Evolutionary conservation across 37 sponge, comb jelly and placozoan genomes (phyloP).

Genomic region (Theonella swinhoei): DNA sequence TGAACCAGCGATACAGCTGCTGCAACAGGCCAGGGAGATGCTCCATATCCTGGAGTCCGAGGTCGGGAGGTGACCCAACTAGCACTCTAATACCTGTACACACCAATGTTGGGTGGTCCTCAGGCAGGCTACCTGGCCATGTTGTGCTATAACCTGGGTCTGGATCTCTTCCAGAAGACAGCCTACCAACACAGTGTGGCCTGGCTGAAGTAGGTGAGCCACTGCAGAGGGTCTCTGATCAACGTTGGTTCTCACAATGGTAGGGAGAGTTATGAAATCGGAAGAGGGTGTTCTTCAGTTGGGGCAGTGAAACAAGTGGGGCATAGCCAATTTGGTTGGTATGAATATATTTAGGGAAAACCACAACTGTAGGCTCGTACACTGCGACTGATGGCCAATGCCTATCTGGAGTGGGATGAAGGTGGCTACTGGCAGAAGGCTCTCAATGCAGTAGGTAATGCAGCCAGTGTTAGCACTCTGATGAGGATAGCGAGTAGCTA

Average conservation of each 20-base stretch:
- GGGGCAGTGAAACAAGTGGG: conserved; percentile 69
- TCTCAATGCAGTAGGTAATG: conserved; percentile 85
- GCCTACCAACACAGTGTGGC: conserved; percentile 50
- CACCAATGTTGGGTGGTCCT: conserved; percentile 4
- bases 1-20: conserved; percentile 30
- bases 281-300: conserved; percentile 43
- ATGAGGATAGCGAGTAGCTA: neutral
- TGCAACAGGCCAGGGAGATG: conserved; percentile 56
- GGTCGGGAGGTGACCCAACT: neutral
- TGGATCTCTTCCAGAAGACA: conserved; percentile 73
- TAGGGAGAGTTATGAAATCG: conserved; percentile 91
- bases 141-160: conserved; percentile 92
- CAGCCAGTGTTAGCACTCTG: neutral
- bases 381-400: conserved; percentile 83
- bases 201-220: conserved; percentile 81
- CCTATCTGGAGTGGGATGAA: conserved; percentile 85
- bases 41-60: conserved; percentile 51
- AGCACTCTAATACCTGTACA: too few relatives aligned
- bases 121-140: conserved; percentile 74
- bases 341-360: too few relatives aligned
- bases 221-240: neutral
- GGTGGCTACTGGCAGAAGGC: conserved; percentile 83
- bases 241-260: neutral
- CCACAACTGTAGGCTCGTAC: conserved; percentile 72
- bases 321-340: neutral